A percentile compares a stretch with the other conserved stretches of the same genome.
Conservation (phyloP, 1,140 invertebrate genomes). For the Drosophila micromelanica region DNA sequence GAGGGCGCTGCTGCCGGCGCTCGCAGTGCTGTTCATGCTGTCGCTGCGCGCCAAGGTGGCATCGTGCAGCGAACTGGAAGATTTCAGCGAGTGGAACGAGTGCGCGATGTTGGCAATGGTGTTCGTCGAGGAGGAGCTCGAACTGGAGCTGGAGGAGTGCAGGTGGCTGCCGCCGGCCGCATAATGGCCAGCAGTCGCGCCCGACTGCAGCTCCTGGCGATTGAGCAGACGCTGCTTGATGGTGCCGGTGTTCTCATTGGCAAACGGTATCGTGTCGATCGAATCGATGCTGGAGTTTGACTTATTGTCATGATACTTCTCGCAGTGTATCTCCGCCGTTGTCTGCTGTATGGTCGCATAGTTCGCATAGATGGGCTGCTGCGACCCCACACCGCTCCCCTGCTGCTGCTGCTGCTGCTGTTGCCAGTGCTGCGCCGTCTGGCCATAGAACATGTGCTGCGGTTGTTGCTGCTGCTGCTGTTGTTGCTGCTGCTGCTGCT, state of each 20-base stretch:
- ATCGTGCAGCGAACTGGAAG: slow-evolving; percentile 81
- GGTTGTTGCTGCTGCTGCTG: slow-evolving; percentile 38
- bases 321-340: slow-evolving; percentile 88
- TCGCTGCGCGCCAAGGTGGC: slow-evolving; percentile 73
- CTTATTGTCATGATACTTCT: slow-evolving; percentile 85
- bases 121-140: slow-evolving; percentile 83
- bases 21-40: slow-evolving; percentile 72
- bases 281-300: slow-evolving; percentile 98
- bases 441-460: slow-evolving; percentile 71
- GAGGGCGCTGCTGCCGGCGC: slow-evolving; percentile 68
- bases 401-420: slow-evolving; percentile 58
- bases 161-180: slow-evolving; percentile 60
- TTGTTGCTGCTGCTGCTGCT: slow-evolving; percentile 12
- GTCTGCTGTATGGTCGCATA: slow-evolving; percentile 86
- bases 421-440: slow-evolving; percentile 58
- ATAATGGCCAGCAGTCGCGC: slow-evolving; percentile 37
- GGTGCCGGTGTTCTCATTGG: slow-evolving; percentile 99
- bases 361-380: slow-evolving; percentile 85
- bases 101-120: slow-evolving; percentile 83
- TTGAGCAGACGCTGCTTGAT: slow-evolving; percentile 89
- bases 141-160: slow-evolving; percentile 83
- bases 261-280: slow-evolving; percentile 96
- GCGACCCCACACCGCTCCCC: slow-evolving; percentile 14
- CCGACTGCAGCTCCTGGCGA: slow-evolving; percentile 72
- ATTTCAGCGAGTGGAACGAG: slow-evolving; percentile 83